Percentiles rank a stretch among this genome's conserved stretches.
Evolutionary conservation across 2,888 invertebrate species (phyloP).

Genomic region (Athripsodes cinereus): DNA sequence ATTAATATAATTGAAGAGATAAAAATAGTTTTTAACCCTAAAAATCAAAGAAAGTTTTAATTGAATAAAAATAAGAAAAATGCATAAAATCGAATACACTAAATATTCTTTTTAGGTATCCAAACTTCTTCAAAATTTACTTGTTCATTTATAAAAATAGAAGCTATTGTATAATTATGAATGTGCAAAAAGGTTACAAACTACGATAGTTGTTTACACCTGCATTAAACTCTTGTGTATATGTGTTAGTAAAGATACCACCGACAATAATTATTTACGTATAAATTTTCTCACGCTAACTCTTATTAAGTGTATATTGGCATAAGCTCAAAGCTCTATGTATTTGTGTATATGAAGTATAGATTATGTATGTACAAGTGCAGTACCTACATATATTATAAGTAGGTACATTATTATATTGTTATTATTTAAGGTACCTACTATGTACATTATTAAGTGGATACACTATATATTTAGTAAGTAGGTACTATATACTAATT

Average conservation of each 20-base stretch:
- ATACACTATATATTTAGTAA: not conserved
- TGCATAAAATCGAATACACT: too few species aligned
- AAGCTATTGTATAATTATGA: too few species aligned
- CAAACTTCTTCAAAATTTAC: too few species aligned
- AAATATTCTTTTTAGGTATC: too few species aligned
- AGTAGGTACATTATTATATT: not conserved
- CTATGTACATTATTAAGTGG: not conserved
- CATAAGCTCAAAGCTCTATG: not conserved
- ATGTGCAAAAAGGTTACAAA: too few species aligned
- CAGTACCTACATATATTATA: not conserved
- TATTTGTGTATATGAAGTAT: too few species aligned
- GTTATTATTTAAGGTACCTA: not conserved
- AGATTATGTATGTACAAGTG: not conserved
- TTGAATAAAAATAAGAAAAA: too few species aligned
- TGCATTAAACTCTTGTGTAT: not conserved
- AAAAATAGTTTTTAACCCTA: too few species aligned
- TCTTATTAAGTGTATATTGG: not conserved
- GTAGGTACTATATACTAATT: not conserved
- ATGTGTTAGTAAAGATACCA: constrained; percentile 12
- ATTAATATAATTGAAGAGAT: too few species aligned
- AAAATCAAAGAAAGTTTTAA: too few species aligned
- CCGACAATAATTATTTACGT: constrained; percentile 36
- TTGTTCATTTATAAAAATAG: too few species aligned
- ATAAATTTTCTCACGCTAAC: constrained; percentile 48
- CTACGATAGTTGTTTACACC: not conserved